These are phyloP conservation scores for Callimico goeldii DNA, from an alignment of 2,797 vertebrate genomes.

Conservation along the genomic window DNA sequence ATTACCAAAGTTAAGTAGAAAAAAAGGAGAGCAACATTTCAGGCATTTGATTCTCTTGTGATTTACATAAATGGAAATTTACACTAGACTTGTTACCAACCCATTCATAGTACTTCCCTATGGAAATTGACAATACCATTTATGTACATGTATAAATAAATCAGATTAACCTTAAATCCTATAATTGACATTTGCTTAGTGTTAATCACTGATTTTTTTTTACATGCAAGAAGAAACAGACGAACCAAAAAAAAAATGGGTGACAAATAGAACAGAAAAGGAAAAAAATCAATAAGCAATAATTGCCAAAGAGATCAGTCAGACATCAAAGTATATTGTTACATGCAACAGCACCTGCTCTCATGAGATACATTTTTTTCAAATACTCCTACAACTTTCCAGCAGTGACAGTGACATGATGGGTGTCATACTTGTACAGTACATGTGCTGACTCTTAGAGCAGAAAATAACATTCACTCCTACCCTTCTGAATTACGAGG, in stretches of 20 bases:
- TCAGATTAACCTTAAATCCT: constrained; percentile 7
- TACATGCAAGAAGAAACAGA: constrained; percentile 14
- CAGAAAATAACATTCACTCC: constrained; percentile 81
- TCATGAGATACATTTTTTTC: constrained; percentile 55
- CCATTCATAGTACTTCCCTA: not conserved
- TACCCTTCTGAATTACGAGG: constrained; percentile 77
- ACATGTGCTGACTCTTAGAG: constrained; percentile 62
- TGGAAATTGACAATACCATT: not conserved
- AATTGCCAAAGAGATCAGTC: constrained; percentile 60
- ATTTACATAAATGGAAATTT: not conserved
- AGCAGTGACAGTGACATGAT: constrained; percentile 79
- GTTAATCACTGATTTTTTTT: constrained; percentile 50
- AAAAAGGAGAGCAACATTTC: not conserved
- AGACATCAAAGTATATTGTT: constrained; percentile 40
- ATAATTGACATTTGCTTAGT: constrained; percentile 27
- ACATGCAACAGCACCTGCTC: constrained; percentile 63
- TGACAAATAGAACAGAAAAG: not conserved
- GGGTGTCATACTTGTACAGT: constrained; percentile 73
- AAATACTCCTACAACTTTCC: constrained; percentile 74
- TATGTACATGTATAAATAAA: not conserved
- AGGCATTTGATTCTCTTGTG: not conserved
- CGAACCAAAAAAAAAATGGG: not conserved
- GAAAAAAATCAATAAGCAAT: constrained; percentile 9
- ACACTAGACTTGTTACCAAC: not conserved
- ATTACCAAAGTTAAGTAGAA: not conserved